Base-by-base conservation (phyloP, 1,140 invertebrate genomes). In the Thaumatotibia leucotreta region DNA sequence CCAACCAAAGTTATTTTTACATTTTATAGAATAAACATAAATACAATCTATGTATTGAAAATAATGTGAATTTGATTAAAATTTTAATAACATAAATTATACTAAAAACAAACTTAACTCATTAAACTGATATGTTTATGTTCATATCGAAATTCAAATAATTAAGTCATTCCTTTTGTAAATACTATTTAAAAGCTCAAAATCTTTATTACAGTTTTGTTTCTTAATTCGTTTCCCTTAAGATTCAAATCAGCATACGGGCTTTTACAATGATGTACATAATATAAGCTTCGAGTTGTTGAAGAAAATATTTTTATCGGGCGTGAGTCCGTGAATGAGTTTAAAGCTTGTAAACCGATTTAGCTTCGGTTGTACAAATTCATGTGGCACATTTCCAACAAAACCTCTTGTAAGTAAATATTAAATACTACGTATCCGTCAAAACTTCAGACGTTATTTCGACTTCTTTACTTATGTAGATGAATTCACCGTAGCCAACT, bases 281-380 rank as follows among this genome's bases (percentile, higher is more conserved):
- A 58, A 27, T 22, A 22, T 27, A 58, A 31, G 52, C n/a, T 58
- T 6, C 8, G 27, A 22, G 50, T 24, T 11, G 24, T 6, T n/a
- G 27, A 27, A 58, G 29, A 24, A 58, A 58, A 58, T 58, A 31
- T 27, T 58, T 29, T 58, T 58, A 58, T 58, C 52, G 23, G 52
- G 52, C 14, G 52, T 14, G 24, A 58, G 52, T 27, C 29, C 14
- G 52, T 58, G 52, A 58, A 58, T 58, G 52, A 58, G 23, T 27
- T 58, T 29, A 8, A 27, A 58, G 52, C 52, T 58, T 58, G 52
- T 58, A 58, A 58, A 58, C 52, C 52, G 52, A 58, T 58, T 58
- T 58, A 14, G 6, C 52, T 29, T 23, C 1, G 29, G 27, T 58
- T 14, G 14, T 58, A 27, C 24, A 27, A 11, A 58, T 58, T 58